Evolutionary conservation across 2,113 vertebrate genomes (phyloP), one percentile per base, ranked within the genome.

Genomic region (Petrocephalus zakoni): DNA sequence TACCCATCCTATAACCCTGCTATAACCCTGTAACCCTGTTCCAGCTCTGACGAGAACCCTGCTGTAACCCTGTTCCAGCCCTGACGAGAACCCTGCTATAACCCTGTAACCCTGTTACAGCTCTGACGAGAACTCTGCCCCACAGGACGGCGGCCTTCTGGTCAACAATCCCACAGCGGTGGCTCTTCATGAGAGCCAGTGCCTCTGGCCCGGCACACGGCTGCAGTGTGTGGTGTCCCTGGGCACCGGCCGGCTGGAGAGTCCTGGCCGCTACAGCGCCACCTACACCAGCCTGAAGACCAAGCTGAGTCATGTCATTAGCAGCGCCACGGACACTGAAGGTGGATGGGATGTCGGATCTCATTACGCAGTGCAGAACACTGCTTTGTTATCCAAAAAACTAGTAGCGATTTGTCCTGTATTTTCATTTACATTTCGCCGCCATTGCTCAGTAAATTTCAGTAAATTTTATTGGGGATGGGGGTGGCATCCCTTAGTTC

Each of bases 261-360:
- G 93, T 0, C 92, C 94, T 0, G 96, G 95, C 5, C 97, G 95
- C 91, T 94, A 92, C 25, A 94, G 93, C 1, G 86, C 95, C 92
- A 96, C 96, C 0, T 95, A 96, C 89, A 99, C 98, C 0, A 99
- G 98, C 92, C 92, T 99, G 91, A 98, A 97, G 94, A 95, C 97
- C 91, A 99, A 99, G 89, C 94, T 99, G 84, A 96, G 94, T 0
- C 97, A 99, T 1, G 97, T 99, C 88, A 99, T 99, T 93, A 99
- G 96, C 95, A 99, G 98, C 21, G 98, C 98, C 85, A 99, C 98
- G 0, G 98, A 99, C 89, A 99, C 97, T 1, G 97, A 97, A 93
- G 97, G 97, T 98, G 91, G 25, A 56, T n/a, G 56, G 25, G 6
- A n/a, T 82, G 37, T 13, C 29, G 47, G 0, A 34, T 75, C 34